Evolutionary conservation across 2,797 vertebrate species (phyloP), one percentile per base, ranked within the genome.

Genomic region (Spondyliosoma cantharus): DNA sequence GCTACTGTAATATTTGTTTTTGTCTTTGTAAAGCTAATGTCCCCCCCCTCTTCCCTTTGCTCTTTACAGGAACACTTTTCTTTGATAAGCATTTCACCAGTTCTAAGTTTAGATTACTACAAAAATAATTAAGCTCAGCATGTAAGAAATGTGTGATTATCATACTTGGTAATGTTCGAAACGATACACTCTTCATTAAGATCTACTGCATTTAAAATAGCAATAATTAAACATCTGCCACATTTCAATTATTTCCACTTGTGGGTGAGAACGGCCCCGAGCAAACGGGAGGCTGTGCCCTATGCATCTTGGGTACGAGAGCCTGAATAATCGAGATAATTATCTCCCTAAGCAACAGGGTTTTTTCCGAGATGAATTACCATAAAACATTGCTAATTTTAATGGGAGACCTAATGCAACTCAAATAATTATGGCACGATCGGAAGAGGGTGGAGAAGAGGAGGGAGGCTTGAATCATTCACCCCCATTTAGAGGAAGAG

Each of bases 311-410:
- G 84, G 91, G 90, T 93, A 91, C 74, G 85, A 90, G 88, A 91
- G 93, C 84, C 86, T 78, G 92, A 93, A 95, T 95, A 95, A 94
- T 95, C 78, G 89, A 92, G 94, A 94, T 95, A 91, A 95, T 95
- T 94, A 95, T 95, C 90, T 94, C 90, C 84, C 83, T 88, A 82
- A 87, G 91, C 89, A 93, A 93, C 88, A 87, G 37, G 84, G 83
- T 88, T 95, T 88, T 87, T 88, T 86, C 85, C 74, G 74, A 86
- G 82, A 72, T 73, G 81, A 93, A 95, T 93, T 94, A 93, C 84
- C 91, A 94, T 95, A 92, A 93, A 93, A 93, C 87, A 91, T 80
- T 88, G 82, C 85, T 88, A 81, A 90, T 93, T 93, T 93, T 91
- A 93, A 94, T 89, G 82, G 82, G 82, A 63, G 76, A 83, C 87